These are phyloP conservation scores for Drosophila parvula DNA, from an alignment of 1,140 invertebrate species.

Conservation along the genomic window DNA sequence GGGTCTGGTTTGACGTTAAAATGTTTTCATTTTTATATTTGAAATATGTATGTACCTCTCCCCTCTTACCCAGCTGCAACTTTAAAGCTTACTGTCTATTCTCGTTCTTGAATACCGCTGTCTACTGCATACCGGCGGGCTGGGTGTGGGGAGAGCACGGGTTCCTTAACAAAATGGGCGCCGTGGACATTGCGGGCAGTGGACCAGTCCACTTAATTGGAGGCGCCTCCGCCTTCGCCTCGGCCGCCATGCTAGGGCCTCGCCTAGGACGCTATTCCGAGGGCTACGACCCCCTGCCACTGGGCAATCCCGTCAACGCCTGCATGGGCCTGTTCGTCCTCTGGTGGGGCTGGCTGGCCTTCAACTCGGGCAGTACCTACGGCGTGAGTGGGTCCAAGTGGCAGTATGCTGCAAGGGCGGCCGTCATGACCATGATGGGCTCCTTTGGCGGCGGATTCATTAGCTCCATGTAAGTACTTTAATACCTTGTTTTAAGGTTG, in stretches of 20 bases:
- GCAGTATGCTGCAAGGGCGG: conserved; percentile 93
- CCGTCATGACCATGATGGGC: conserved; percentile 94
- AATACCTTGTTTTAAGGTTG: neutral
- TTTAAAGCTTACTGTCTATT: conserved; percentile 96
- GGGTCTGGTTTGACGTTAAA: conserved; percentile 17
- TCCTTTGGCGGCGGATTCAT: conserved; percentile 94
- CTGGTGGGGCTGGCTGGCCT: conserved; percentile 97
- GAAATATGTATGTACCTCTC: neutral
- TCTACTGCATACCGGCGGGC: conserved; percentile 92
- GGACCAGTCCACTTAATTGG: conserved; percentile 95
- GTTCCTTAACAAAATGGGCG: conserved; percentile 92
- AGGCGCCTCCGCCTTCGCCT: conserved; percentile 90
- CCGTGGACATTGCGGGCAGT: conserved; percentile 95
- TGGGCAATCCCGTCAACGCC: conserved; percentile 95
- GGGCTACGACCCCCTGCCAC: conserved; percentile 89
- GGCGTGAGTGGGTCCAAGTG: conserved; percentile 88
- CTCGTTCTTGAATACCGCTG: conserved; percentile 94
- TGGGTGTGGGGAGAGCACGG: conserved; percentile 94
- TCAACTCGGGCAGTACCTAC: conserved; percentile 96
- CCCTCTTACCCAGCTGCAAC: conserved; percentile 85
- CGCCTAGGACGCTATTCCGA: conserved; percentile 93
- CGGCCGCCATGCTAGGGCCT: conserved; percentile 95
- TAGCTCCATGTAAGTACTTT: conserved; percentile 86
- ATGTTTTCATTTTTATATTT: neutral
- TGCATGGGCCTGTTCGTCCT: conserved; percentile 96